Evolutionary conservation across 1,140 invertebrate genomes (phyloP).

Genomic region (Trichonephila clavata): DNA sequence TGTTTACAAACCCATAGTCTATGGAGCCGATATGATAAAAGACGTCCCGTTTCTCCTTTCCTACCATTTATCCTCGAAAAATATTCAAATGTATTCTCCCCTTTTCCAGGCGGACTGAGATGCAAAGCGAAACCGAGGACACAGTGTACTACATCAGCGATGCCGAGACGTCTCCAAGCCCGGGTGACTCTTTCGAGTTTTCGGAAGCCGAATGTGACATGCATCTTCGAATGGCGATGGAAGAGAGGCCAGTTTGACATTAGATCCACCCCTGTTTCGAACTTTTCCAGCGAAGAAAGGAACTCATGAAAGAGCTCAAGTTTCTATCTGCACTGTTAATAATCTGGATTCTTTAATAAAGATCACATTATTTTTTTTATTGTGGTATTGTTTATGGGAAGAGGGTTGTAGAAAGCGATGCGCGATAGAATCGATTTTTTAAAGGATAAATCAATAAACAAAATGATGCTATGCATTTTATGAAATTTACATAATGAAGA

Average conservation of each 20-base stretch:
- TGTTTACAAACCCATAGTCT: neutral
- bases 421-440: too few species aligned
- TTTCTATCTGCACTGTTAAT: slow-evolving; percentile 66
- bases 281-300: slow-evolving; percentile 10
- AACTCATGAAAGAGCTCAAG: slow-evolving; percentile 58
- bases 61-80: neutral
- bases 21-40: neutral
- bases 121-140: slow-evolving; percentile 58
- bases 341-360: slow-evolving; percentile 67
- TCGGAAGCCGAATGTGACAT: slow-evolving; percentile 74
- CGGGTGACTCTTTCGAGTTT: slow-evolving; percentile 70
- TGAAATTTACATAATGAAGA: too few species aligned
- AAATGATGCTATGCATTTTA: too few species aligned
- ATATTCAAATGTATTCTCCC: neutral
- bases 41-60: neutral
- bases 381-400: too few species aligned
- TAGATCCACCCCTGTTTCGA: neutral
- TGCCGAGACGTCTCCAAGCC: slow-evolving; percentile 63
- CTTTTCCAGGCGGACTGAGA: slow-evolving; percentile 47
- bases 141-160: slow-evolving; percentile 70
- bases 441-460: too few species aligned
- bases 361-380: slow-evolving; percentile 19
- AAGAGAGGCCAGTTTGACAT: slow-evolving; percentile 72
- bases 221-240: slow-evolving; percentile 67
- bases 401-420: too few species aligned